These are phyloP conservation scores for Erebia epiphron DNA, from an alignment of 2,888 invertebrate species.

Conservation along the genomic window DNA sequence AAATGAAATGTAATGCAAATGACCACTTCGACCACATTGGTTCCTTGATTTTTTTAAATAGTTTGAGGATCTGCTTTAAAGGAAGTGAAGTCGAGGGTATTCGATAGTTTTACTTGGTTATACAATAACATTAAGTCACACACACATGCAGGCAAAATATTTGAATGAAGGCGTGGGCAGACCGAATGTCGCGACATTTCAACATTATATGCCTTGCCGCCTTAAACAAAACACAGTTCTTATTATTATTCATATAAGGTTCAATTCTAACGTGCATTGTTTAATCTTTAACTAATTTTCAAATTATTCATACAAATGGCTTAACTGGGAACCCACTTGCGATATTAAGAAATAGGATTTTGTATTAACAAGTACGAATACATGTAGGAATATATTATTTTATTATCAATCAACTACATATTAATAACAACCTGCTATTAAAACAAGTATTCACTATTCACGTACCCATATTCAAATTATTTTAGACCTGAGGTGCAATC, in stretches of 20 bases:
- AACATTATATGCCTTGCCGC: slow-evolving; percentile 49
- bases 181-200: slow-evolving; percentile 69
- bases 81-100: not conserved
- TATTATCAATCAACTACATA: slow-evolving; percentile 13
- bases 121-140: slow-evolving; percentile 27
- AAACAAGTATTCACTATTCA: slow-evolving; percentile 1
- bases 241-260: slow-evolving; percentile 19
- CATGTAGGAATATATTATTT: slow-evolving; percentile 3
- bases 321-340: slow-evolving; percentile 31
- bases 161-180: slow-evolving; percentile 69
- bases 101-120: slow-evolving; percentile 2
- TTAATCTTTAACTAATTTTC: slow-evolving; percentile 35
- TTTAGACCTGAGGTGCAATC: too few relatives aligned
- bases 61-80: not conserved
- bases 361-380: slow-evolving; percentile 16
- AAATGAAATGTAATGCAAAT: too few relatives aligned
- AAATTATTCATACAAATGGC: slow-evolving; percentile 37
- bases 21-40: not conserved
- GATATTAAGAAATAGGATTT: slow-evolving; percentile 23
- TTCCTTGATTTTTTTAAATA: not conserved
- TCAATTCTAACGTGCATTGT: slow-evolving; percentile 23
- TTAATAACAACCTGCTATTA: not conserved
- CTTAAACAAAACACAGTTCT: slow-evolving; percentile 23
- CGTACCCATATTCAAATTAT: not conserved
- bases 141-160: slow-evolving; percentile 54